Conservation (phyloP, 2,888 invertebrate species). For the Drosophila formosana region DNA sequence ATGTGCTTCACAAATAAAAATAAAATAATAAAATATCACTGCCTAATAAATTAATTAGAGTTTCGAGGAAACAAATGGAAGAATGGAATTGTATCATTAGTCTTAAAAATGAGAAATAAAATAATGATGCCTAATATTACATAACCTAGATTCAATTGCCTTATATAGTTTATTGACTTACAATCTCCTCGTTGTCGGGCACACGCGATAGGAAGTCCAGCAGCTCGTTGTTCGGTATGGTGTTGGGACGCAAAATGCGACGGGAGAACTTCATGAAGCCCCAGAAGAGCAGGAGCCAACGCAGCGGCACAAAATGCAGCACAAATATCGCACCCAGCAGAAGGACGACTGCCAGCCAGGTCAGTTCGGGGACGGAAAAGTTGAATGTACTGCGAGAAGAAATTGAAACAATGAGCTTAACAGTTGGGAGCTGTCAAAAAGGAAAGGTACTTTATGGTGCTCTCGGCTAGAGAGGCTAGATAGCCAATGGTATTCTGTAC, state of each 20-base stretch:
- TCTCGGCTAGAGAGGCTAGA: constrained; percentile 96
- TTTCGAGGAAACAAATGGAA: too few species aligned
- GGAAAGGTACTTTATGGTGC: constrained; percentile 94
- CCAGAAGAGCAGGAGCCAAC: constrained; percentile 96
- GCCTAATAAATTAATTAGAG: too few species aligned
- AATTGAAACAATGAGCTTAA: neutral
- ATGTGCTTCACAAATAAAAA: too few species aligned
- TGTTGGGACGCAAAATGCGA: constrained; percentile 95
- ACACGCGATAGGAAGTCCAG: constrained; percentile 97
- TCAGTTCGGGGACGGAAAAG: constrained; percentile 98
- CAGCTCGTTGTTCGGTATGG: constrained; percentile 98
- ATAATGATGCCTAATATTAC: too few species aligned
- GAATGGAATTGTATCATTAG: too few species aligned
- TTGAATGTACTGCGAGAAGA: constrained; percentile 93
- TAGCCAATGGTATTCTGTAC: constrained; percentile 98
- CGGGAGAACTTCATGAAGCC: constrained; percentile 98
- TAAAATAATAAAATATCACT: too few species aligned
- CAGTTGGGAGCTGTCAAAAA: neutral
- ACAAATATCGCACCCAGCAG: constrained; percentile 91
- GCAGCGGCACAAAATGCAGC: constrained; percentile 94
- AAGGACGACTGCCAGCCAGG: constrained; percentile 94
- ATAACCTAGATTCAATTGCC: too few species aligned
- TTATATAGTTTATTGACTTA: constrained; percentile 85
- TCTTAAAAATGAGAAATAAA: too few species aligned
- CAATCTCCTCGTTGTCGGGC: constrained; percentile 96